phyloP scores from a whole-genome alignment of 2,113 vertebrate species.

The Eurystomus gularis region DNA sequence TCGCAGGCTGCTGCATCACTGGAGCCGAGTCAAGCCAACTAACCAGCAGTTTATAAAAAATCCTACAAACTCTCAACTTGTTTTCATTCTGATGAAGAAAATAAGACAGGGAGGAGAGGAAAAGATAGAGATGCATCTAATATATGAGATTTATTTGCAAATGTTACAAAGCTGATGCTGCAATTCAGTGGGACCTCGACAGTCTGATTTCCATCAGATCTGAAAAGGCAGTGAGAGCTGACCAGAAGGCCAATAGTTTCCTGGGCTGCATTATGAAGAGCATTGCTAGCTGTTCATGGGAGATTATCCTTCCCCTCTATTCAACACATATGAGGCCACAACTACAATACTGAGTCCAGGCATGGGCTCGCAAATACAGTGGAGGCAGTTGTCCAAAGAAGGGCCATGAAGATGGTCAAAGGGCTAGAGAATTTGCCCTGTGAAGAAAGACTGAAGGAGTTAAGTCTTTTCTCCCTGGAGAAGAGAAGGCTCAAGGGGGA shows the following conservation, averaged over 20 bases:
- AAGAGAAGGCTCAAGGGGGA: not conserved
- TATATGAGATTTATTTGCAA: not conserved
- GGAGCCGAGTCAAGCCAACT: too few species aligned
- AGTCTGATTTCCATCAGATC: too few species aligned
- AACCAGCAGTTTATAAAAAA: not conserved
- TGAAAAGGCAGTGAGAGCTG: not conserved
- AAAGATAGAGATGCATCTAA: not conserved
- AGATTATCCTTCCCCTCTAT: not conserved
- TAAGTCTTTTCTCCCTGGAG: not conserved
- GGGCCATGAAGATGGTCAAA: not conserved
- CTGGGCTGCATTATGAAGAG: too few species aligned
- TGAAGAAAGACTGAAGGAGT: not conserved
- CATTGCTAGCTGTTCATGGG: not conserved
- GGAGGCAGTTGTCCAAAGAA: not conserved
- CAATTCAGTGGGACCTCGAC: not conserved
- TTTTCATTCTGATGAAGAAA: not conserved
- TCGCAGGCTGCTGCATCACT: too few species aligned
- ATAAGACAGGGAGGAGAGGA: not conserved
- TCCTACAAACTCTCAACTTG: not conserved
- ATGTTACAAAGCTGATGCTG: not conserved
- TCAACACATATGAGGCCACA: not conserved
- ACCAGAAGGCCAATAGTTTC: not conserved
- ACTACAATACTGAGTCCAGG: not conserved
- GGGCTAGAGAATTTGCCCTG: not conserved
- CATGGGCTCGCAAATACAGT: accelerated